These are phyloP conservation scores for Lochmaea capreae DNA, from an alignment of 2,888 invertebrate genomes.

Conservation along the genomic window DNA sequence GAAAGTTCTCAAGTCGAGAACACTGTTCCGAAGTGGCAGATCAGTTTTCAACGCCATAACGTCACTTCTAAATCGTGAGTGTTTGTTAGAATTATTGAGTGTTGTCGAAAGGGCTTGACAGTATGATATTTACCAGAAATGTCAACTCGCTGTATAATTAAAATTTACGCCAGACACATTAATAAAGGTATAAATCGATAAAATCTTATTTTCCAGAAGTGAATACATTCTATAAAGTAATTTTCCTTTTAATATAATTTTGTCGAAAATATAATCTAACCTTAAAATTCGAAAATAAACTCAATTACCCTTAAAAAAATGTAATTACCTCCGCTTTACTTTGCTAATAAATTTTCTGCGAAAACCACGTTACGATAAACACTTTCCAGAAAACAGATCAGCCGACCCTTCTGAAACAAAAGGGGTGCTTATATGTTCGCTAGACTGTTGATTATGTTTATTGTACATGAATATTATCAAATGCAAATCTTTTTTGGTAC, in stretches of 20 bases:
- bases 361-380: neutral
- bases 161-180: too few species aligned
- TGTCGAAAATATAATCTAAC: neutral
- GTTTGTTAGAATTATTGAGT: too few species aligned
- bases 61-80: too few species aligned
- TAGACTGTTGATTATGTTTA: neutral
- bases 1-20: too few species aligned
- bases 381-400: neutral
- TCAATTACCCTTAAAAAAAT: neutral
- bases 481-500: neutral
- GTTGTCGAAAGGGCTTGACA: too few species aligned
- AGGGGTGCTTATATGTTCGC: neutral
- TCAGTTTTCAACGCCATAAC: too few species aligned
- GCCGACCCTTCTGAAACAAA: neutral
- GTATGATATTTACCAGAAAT: too few species aligned
- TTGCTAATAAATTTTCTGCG: neutral
- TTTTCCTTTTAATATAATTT: neutral
- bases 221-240: too few species aligned
- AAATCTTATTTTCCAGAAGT: too few species aligned
- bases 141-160: too few species aligned
- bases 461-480: neutral
- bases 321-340: neutral
- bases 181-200: too few species aligned
- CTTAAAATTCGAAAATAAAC: neutral
- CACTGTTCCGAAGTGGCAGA: too few species aligned